phyloP scores from a whole-genome alignment of 2,113 vertebrate genomes.

The Neopipo cinnamomea region DNA sequence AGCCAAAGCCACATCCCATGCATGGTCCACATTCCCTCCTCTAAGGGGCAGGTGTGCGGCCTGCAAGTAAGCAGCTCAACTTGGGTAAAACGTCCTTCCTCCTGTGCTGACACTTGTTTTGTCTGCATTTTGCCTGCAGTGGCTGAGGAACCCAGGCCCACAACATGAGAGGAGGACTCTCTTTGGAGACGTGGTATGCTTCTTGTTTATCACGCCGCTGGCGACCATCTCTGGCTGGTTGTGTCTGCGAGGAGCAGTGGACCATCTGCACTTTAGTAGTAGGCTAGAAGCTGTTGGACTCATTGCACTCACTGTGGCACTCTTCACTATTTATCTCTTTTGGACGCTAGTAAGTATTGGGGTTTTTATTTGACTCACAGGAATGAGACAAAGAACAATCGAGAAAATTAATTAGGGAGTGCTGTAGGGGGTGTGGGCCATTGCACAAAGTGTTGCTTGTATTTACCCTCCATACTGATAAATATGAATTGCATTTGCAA shows the following conservation, averaged over 20 bases:
- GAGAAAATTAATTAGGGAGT: not conserved
- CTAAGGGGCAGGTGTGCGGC: not conserved
- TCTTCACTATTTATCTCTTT: conserved; percentile 87
- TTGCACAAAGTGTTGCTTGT: rapidly evolving
- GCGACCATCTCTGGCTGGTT: conserved; percentile 82
- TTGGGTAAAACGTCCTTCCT: not conserved
- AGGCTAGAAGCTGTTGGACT: conserved; percentile 83
- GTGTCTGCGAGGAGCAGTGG: conserved; percentile 80
- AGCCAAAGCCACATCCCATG: rapidly evolving
- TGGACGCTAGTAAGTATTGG: conserved; percentile 81
- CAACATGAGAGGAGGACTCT: conserved; percentile 81
- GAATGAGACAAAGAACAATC: not conserved
- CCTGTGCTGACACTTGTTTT: conserved; percentile 1
- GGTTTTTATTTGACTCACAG: not conserved
- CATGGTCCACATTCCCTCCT: not conserved
- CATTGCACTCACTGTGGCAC: conserved; percentile 83
- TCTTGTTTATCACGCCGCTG: conserved; percentile 82
- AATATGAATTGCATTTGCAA: not conserved
- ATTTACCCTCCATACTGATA: not conserved
- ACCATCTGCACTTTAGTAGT: conserved; percentile 85
- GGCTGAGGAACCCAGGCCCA: conserved; percentile 80
- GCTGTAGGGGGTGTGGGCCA: rapidly evolving
- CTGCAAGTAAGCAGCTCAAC: not conserved
- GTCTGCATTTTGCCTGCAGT: conserved; percentile 64
- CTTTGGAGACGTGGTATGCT: conserved; percentile 83